Evolutionary conservation across 2,888 invertebrate species (phyloP).

Genomic region (Vesta saturnalis): DNA sequence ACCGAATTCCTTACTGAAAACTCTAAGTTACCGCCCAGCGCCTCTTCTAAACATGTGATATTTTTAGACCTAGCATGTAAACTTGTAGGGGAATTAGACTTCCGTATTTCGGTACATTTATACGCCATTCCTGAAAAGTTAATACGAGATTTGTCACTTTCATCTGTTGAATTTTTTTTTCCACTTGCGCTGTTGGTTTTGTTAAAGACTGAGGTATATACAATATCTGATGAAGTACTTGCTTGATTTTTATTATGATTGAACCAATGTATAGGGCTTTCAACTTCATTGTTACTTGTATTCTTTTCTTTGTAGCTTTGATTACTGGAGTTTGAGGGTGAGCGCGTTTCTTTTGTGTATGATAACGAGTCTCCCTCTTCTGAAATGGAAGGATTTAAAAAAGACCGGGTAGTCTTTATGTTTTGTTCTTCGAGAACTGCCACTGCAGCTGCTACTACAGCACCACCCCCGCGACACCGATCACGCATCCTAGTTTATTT

Average conservation of each 20-base stretch:
- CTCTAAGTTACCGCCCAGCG: constrained; percentile 60
- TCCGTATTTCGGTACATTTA: constrained; percentile 40
- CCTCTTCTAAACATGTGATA: constrained; percentile 44
- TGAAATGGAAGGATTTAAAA: constrained; percentile 50
- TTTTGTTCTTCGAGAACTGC: constrained; percentile 62
- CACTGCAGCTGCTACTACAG: constrained; percentile 70
- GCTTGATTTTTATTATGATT: constrained; percentile 11
- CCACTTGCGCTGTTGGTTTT: not conserved
- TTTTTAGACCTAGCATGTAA: constrained; percentile 48
- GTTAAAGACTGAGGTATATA: not conserved
- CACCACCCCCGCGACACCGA: constrained; percentile 33
- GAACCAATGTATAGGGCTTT: not conserved
- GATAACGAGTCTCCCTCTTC: constrained; percentile 23
- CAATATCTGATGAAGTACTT: not conserved
- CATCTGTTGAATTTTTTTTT: not conserved
- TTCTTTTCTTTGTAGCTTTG: constrained; percentile 15
- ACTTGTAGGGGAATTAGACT: constrained; percentile 37
- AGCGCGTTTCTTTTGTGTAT: constrained; percentile 14
- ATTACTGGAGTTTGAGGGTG: constrained; percentile 8
- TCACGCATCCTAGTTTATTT: constrained; percentile 37
- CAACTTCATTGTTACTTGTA: constrained; percentile 13
- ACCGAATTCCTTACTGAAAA: constrained; percentile 58
- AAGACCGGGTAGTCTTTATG: constrained; percentile 58
- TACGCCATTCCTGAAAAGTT: constrained; percentile 22
- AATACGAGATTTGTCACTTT: constrained; percentile 25